Base-by-base conservation (phyloP, 2,888 invertebrate genomes). In the Thera obeliscata region DNA sequence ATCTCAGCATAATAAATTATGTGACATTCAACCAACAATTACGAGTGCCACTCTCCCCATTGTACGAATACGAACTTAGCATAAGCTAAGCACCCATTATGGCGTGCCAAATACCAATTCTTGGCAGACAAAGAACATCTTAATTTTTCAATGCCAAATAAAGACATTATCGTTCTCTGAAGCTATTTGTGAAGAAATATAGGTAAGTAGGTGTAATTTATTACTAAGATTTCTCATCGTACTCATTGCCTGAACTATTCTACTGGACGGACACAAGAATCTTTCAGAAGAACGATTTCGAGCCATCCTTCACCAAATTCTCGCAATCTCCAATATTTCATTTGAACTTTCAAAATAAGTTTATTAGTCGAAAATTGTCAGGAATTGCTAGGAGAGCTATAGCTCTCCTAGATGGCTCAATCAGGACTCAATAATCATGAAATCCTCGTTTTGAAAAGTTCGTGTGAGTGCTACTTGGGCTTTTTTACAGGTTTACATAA, bases 11-110 rank as follows among this genome's bases (percentile, higher is more conserved):
- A 38, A 73, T 62, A 68, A 66, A 74, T 33, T 73, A 70, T 70
- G 63, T 76, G 75, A 75, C 73, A 76, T 76, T 76, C 38, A 70
- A 68, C 72, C 60, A 72, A 72, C 71, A 75, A 75, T 74, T 74
- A 74, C 71, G 54, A 56, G 8, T 66, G 52, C 73, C 66, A 68
- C 63, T 73, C 73, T 73, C 69, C 43, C 70, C 70, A 73, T 73
- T 73, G 73, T 73, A 49, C 46, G 22, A 49, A 61, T 56, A n/a
- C 56, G 58, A 58, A 48, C 64, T 60, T 61, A 56, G 67, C 50
- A 33, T 55, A 55, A 55, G 35, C 56, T 55, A 55, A 55, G 35
- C 56, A 70, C 66, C 66, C 57, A 68, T 64, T 70, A 72, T 48
- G 62, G 50, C 48, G 61, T 61, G 66, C 64, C 60, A 63, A 69